Evolutionary conservation across 2,888 invertebrate species (phyloP), one percentile per base, ranked within the genome.

Genomic region (Rhamphomyia laevipes): DNA sequence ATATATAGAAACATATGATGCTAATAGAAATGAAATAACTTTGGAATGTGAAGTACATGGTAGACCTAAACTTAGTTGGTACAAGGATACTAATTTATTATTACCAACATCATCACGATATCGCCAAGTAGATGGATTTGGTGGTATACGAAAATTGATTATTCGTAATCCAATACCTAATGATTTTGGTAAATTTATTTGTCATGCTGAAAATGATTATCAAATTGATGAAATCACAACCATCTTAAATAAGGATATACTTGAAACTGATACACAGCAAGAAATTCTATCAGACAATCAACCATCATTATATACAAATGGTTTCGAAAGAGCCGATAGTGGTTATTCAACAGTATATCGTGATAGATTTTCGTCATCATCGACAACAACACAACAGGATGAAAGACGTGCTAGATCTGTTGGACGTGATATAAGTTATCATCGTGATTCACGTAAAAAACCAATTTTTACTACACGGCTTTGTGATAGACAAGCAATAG

Each of bases 151-250:
- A 57, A 77, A 80, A 55, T 65, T 89, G 12, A 73, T 79, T 33
- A 81, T 89, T 52, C 74, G 73, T 15, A 74, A 77, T 51, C 86
- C 88, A 0, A 76, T 77, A 45, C 66, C 74, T 1, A 74, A 74
- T 9, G 88, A 89, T 61, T 81, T 78, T 53, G 89, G 87, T n/a
- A 77, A 76, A 52, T 89, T 86, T 60, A 81, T 81, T 1, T 89
- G 88, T 61, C 80, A 76, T 62, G 86, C 86, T 0, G 82, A 84
- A 63, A 84, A 81, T 58, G 76, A 80, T 1, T 72, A 80, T 15
- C 78, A 78, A 73, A 78, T 78, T n/a, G 86, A 87, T 59, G 81
- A 86, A 58, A 81, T 86, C 16, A 79, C 80, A 1, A 81, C 82
- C 55, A 67, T 78, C 12, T 78, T 89, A 17, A 74, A 75, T 51